phyloP scores from a whole-genome alignment of 2,113 vertebrate species.

The Microtus oregoni region DNA sequence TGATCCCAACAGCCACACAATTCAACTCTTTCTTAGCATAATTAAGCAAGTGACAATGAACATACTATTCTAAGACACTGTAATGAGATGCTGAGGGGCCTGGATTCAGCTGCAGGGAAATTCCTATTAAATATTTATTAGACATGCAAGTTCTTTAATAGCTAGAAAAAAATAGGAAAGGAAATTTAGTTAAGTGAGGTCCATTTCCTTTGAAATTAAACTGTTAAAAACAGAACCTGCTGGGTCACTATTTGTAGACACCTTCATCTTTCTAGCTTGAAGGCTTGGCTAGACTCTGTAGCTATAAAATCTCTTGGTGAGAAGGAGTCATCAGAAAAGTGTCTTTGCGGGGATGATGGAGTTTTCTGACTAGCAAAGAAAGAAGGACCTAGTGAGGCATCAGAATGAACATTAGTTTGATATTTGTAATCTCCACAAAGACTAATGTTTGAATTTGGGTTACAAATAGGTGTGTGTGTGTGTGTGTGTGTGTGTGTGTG shows the following conservation, averaged over 20 bases:
- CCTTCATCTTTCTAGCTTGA: conserved; percentile 81
- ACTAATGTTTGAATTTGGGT: conserved; percentile 10
- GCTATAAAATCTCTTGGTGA: conserved; percentile 80
- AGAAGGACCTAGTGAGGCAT: conserved; percentile 52
- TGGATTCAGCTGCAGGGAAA: conserved; percentile 89
- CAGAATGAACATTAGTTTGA: not conserved
- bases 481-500: not conserved
- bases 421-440: not conserved
- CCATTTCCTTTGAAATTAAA: conserved; percentile 85
- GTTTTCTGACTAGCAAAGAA: conserved; percentile 65
- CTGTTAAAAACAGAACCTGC: conserved; percentile 81
- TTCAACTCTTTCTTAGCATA: conserved; percentile 90
- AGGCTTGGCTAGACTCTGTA: conserved; percentile 74
- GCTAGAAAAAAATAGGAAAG: conserved; percentile 86
- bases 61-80: conserved; percentile 89
- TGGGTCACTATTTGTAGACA: conserved; percentile 73
- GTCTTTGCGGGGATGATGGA: conserved; percentile 52
- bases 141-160: conserved; percentile 87
- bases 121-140: conserved; percentile 94
- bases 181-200: conserved; percentile 85
- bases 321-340: conserved; percentile 36
- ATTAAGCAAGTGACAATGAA: conserved; percentile 92
- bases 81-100: conserved; percentile 90
- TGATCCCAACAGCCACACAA: conserved; percentile 89
- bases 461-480: not conserved